Evolutionary conservation across 92 coral and sea anemone genomes (phyloP).

Genomic region (Phenganax stokvisi): DNA sequence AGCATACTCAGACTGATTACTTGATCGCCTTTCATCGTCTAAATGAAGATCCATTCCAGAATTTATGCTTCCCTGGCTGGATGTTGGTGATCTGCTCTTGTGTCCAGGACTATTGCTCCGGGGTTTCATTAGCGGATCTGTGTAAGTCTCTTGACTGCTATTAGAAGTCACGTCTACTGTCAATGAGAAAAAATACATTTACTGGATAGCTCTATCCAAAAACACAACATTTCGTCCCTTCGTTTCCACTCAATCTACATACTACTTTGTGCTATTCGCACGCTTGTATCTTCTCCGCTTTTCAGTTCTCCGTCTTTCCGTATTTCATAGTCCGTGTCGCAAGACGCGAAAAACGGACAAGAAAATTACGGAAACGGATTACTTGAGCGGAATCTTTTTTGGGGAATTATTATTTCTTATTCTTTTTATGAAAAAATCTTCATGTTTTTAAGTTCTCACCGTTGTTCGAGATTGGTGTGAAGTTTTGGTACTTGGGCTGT

Average conservation of each 20-base stretch:
- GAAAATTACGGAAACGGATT: not conserved
- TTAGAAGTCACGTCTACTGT: not conserved
- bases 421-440: not conserved
- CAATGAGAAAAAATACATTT: not conserved
- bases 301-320: no score
- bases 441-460: not conserved
- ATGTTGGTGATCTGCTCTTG: not conserved
- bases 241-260: no score
- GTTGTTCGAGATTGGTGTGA: constrained; percentile 3
- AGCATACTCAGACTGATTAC: not conserved
- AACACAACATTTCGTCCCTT: no score
- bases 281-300: no score
- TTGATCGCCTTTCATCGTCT: not conserved
- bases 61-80: not conserved
- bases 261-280: no score
- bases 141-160: not conserved
- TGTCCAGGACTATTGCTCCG: not conserved
- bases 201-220: no score
- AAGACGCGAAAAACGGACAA: no score
- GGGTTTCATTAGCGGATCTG: not conserved
- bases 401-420: no score
- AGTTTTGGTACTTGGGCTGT: constrained; percentile 33
- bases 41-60: not conserved
- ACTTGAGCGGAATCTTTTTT: not conserved
- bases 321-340: no score